phyloP scores from a whole-genome alignment of 92 coral and sea anemone genomes.

The Phymanthus crucifer region DNA sequence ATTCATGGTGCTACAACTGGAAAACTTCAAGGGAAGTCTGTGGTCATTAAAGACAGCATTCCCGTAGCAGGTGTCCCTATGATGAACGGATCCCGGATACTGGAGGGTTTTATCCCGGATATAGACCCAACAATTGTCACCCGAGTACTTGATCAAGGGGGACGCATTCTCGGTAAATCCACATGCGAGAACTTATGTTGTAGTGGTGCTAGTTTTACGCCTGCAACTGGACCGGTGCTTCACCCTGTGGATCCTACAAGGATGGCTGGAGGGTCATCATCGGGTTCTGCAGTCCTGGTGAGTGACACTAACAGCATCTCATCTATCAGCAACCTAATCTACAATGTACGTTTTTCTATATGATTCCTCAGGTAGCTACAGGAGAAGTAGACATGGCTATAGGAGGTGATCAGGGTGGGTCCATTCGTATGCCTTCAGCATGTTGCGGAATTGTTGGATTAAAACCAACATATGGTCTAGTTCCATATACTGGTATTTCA shows the following conservation, averaged over 20 bases:
- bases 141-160: slow-evolving; percentile 72
- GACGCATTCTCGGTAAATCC: slow-evolving; percentile 65
- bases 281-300: slow-evolving; percentile 60
- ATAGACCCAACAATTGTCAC: slow-evolving; percentile 79
- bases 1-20: slow-evolving; percentile 60
- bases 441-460: slow-evolving; percentile 85
- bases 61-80: slow-evolving; percentile 82
- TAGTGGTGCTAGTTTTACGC: slow-evolving; percentile 40
- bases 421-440: slow-evolving; percentile 73
- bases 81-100: slow-evolving; percentile 77
- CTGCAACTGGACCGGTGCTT: slow-evolving; percentile 43
- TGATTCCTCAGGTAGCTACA: slow-evolving; percentile 57
- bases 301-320: neutral
- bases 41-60: slow-evolving; percentile 68
- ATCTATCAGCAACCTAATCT: too few relatives aligned
- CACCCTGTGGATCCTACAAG: slow-evolving; percentile 44
- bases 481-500: slow-evolving; percentile 54
- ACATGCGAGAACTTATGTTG: slow-evolving; percentile 64
- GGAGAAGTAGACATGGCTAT: slow-evolving; percentile 86
- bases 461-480: slow-evolving; percentile 80
- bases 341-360: too few relatives aligned
- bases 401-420: slow-evolving; percentile 92
- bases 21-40: slow-evolving; percentile 58
- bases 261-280: slow-evolving; percentile 56
- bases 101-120: slow-evolving; percentile 84